phyloP scores from a whole-genome alignment of 2,113 vertebrate species.

The Atractosteus spatula region DNA sequence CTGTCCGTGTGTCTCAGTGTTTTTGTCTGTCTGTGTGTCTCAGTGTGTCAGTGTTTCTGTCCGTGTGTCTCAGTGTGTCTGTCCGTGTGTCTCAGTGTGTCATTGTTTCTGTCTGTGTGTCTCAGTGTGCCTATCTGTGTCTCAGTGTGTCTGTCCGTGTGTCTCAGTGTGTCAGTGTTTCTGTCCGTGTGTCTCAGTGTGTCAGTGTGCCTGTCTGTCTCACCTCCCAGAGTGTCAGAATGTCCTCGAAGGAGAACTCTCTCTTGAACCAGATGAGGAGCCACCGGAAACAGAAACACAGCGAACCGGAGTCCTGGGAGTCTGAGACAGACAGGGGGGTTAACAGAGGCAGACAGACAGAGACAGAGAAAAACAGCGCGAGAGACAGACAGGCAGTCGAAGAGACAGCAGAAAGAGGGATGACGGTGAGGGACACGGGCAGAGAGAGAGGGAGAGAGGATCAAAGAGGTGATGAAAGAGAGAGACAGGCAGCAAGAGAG shows the following conservation, averaged over 20 bases:
- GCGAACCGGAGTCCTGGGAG: constrained; percentile 72
- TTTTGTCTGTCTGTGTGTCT: too few relatives aligned
- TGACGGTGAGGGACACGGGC: background rate
- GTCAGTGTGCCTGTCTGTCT: constrained; percentile 15
- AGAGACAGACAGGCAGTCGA: too few relatives aligned
- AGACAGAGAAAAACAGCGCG: too few relatives aligned
- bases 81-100: too few relatives aligned
- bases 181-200: background rate
- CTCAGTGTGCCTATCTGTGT: background rate
- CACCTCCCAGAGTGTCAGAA: constrained; percentile 86
- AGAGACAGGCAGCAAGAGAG: background rate
- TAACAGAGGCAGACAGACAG: background rate
- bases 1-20: too few relatives aligned
- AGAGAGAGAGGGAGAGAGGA: background rate
- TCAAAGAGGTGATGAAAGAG: background rate
- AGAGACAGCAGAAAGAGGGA: background rate
- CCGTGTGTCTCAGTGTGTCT: too few relatives aligned
- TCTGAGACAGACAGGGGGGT: constrained; percentile 38
- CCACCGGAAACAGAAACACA: constrained; percentile 85
- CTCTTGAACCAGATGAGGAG: constrained; percentile 92
- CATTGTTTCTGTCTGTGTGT: background rate
- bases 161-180: background rate
- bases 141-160: background rate
- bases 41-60: too few relatives aligned
- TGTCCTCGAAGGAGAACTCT: constrained; percentile 84